These are phyloP conservation scores for Amphipoea oculea DNA, from an alignment of 2,888 invertebrate species.

Conservation along the genomic window DNA sequence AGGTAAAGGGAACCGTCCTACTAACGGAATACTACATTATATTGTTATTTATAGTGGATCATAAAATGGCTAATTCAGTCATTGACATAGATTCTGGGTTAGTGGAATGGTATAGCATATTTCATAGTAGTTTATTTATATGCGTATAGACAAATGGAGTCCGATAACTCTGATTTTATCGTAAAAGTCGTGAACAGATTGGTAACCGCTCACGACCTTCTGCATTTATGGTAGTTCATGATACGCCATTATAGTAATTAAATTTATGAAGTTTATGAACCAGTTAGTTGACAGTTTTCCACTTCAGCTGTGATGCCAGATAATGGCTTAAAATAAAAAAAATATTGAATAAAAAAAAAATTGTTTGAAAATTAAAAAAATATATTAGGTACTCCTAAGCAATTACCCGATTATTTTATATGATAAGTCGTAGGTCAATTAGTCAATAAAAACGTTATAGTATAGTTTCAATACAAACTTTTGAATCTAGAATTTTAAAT, in stretches of 20 bases:
- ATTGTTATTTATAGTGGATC: constrained; percentile 77
- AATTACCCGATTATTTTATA: not conserved
- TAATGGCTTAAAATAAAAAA: not conserved
- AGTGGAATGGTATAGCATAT: constrained; percentile 67
- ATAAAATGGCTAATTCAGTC: constrained; percentile 81
- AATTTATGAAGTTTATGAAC: not conserved
- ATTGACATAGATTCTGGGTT: constrained; percentile 79
- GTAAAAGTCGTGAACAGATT: constrained; percentile 34
- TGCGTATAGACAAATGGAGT: constrained; percentile 52
- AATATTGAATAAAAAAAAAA: too few species aligned
- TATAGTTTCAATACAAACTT: not conserved
- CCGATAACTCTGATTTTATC: constrained; percentile 27
- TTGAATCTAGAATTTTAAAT: not conserved
- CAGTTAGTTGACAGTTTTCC: not conserved
- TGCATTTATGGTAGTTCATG: constrained; percentile 5
- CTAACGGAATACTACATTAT: constrained; percentile 64
- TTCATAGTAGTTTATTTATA: constrained; percentile 65
- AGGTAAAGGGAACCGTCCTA: constrained; percentile 52
- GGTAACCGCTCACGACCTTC: constrained; percentile 8
- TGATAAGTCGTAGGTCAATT: not conserved
- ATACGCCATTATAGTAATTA: not conserved
- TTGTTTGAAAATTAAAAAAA: too few species aligned
- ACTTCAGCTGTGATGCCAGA: not conserved
- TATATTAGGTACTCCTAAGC: not conserved
- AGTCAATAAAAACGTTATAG: not conserved